These are phyloP conservation scores for Tipula vernalis DNA, from an alignment of 2,888 invertebrate species.

Conservation along the genomic window DNA sequence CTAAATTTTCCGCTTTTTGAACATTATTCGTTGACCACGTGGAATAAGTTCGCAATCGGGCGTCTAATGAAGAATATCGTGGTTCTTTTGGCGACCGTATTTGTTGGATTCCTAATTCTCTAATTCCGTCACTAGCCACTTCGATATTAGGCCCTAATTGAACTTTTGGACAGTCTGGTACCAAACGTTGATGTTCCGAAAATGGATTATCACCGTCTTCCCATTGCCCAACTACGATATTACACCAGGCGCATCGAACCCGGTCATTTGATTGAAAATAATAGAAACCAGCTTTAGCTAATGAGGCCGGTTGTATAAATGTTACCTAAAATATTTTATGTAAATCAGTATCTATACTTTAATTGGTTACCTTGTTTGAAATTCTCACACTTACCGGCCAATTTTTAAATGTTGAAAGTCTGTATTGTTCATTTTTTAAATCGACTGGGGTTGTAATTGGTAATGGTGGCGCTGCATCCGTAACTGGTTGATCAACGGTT, in stretches of 20 bases:
- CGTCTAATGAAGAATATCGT: constrained; percentile 52
- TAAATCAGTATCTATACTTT: background rate
- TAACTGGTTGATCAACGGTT: background rate
- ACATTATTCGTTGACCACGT: constrained; percentile 64
- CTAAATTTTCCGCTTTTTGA: constrained; percentile 63
- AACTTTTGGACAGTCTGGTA: constrained; percentile 55
- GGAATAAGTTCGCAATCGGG: constrained; percentile 55
- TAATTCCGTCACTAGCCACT: constrained; percentile 36
- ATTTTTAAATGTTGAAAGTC: constrained; percentile 55
- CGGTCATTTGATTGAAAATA: constrained; percentile 58
- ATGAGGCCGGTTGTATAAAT: constrained; percentile 49
- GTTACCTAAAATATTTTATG: constrained; percentile 15
- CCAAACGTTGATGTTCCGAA: constrained; percentile 67
- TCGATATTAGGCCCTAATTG: constrained; percentile 35
- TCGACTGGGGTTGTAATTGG: constrained; percentile 25
- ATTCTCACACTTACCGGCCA: constrained; percentile 51
- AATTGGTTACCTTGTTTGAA: background rate
- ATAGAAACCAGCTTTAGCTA: constrained; percentile 78
- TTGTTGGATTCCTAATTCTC: constrained; percentile 42
- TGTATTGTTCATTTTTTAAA: constrained; percentile 51
- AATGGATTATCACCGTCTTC: constrained; percentile 67
- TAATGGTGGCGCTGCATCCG: background rate
- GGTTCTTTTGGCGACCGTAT: constrained; percentile 48
- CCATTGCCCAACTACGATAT: constrained; percentile 65
- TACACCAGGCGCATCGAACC: constrained; percentile 74